Conservation (phyloP, 2,113 vertebrate species). For the Phoenicopterus ruber region DNA sequence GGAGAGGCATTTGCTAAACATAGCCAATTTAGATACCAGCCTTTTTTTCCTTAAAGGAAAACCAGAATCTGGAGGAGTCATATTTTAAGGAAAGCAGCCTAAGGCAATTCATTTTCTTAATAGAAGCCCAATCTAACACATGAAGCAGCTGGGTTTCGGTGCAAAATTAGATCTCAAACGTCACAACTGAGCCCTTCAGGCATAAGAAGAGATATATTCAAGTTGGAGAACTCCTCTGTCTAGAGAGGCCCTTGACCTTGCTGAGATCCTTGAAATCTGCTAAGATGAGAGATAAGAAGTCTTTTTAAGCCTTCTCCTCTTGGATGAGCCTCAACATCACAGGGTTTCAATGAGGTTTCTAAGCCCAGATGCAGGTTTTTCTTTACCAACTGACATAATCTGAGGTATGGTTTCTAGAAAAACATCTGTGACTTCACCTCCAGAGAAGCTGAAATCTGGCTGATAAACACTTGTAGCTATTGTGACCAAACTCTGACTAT, state of each 20-base stretch:
- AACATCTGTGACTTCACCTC: not conserved
- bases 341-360: not conserved
- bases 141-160: not conserved
- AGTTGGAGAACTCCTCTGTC: not conserved
- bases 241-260: not conserved
- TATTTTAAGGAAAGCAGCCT: constrained; percentile 35
- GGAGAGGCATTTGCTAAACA: not conserved
- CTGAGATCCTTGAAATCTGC: not conserved
- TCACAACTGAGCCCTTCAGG: not conserved
- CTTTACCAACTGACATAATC: not conserved
- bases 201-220: not conserved
- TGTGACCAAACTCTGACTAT: not conserved
- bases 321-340: not conserved
- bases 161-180: constrained; percentile 11
- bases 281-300: not conserved
- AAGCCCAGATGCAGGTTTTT: not conserved
- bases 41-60: not conserved
- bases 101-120: constrained; percentile 24
- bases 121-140: not conserved
- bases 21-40: not conserved
- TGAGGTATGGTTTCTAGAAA: not conserved
- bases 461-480: not conserved
- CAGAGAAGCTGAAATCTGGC: not conserved
- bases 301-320: not conserved
- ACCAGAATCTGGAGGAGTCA: not conserved